Base-by-base conservation (phyloP, 2,888 invertebrate species). In the Lissocephala sabroskyi region DNA sequence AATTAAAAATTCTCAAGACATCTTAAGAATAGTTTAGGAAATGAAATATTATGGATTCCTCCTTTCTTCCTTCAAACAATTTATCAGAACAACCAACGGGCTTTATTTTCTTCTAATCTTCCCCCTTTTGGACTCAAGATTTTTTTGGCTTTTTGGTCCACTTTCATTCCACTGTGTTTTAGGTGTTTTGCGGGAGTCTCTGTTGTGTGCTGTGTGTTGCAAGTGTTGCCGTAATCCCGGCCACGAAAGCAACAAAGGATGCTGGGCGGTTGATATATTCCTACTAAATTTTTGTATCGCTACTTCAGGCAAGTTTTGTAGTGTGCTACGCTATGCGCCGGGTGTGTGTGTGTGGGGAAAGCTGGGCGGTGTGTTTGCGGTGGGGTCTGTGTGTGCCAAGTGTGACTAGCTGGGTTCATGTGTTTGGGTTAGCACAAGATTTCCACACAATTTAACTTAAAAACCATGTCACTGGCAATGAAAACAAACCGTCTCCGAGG, bases 381-480 rank as follows among this genome's bases (percentile, higher is more conserved):
- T 45, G n/a, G 40, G 11, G 9, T 36, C 11, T 19, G 33, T 33
- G 16, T 46, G 18, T 33, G 14, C 35, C 14, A 35, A 26, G 26
- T 26, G 26, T 26, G 9, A 13, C 6, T 16, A 6, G 13, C 35
- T 35, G 14, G 3, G 10, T 16, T 16, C 35, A 35, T 35, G 10
- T 35, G 10, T n/a, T n/a, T n/a, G 62, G 16, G 62, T 52, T 62
- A 56, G 56, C 59, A 59, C 51, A 62, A 70, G 68, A 70, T 71
- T 82, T 79, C 79, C 80, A 76, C 70, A 79, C 80, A 80, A 81
- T 81, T 82, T 79, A 80, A 82, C 80, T 79, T 76, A 67, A 78
- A 66, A 58, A 68, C 56, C 73, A 59, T 73, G 73, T 66, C 66
- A 48, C 41, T 26, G 6, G 28, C 30, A 40, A 29, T 39, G 19